Base-by-base conservation (phyloP, 1,140 invertebrate species). In the Meloidogyne chitwoodi region DNA sequence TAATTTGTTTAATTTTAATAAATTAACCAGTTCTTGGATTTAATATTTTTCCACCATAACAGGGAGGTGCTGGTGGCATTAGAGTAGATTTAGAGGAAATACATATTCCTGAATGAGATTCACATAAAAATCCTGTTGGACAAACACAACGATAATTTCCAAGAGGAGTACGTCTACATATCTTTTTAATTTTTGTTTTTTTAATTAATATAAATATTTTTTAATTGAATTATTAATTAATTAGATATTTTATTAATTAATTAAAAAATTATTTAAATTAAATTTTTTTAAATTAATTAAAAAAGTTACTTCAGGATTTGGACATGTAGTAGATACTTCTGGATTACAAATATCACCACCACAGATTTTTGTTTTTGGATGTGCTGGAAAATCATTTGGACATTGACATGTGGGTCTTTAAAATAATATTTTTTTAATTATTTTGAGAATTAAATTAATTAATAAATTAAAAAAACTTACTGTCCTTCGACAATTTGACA, bases 271-370 rank as follows among this genome's bases (percentile, higher is more conserved):
- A 29, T n/a, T 44, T 5, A 31, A 70, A 69, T 24, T 70, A 24
- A 19, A 63, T 12, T 27, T 63, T 0, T 11, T 56, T 27, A 19
- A 38, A 8, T 38, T 24, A 70, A 69, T 22, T 24, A 16, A 16
- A 2, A 56, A 8, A n/a, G 0, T 27, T 31, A 64, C 71, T 38
- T 73, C 71, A 29, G 71, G 71, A 64, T 73, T 63, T 22, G 71
- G 71, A 63, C 71, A 73, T 0, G 44, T 56, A 22, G 71, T 73
- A n/a, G 48, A 26, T 38, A 73, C 71, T n/a, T 73, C 76, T n/a
- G 86, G 86, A 80, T 86, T 87, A 79, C 84, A 86, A 22, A 83
- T 72, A 44, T 83, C 80, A 27, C 84, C 85, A 29, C 85, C 85
- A 78, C 85, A 86, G n/a, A 86, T 79, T 29, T 79, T 79, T 24